Percentiles rank a stretch among this genome's conserved stretches.
Conservation (phyloP, 2,888 invertebrate genomes). For the Ctenicera cuprea region DNA sequence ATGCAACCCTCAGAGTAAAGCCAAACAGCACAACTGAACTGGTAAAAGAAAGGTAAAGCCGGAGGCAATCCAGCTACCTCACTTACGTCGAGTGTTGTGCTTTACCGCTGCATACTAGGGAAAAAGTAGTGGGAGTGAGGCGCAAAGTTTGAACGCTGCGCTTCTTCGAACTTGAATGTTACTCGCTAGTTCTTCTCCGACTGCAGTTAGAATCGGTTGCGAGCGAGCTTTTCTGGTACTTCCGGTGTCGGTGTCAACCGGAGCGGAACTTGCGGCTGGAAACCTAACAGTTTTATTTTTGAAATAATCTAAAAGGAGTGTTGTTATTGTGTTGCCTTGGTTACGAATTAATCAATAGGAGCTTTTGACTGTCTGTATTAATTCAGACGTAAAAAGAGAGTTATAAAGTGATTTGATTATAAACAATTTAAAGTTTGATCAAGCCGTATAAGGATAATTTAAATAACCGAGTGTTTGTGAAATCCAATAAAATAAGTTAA, state of each 20-base stretch:
- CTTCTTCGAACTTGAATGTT: conserved; percentile 47
- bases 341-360: conserved; percentile 42
- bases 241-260: conserved; percentile 44
- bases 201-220: conserved; percentile 25
- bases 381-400: too few species aligned
- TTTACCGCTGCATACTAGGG: conserved; percentile 47
- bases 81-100: conserved; percentile 47
- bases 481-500: too few species aligned
- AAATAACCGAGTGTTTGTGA: too few species aligned
- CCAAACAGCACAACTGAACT: conserved; percentile 7
- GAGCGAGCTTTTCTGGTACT: conserved; percentile 31
- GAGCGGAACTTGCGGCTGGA: conserved; percentile 41
- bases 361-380: neutral
- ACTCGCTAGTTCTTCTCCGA: conserved; percentile 43
- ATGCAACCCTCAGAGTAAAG: conserved; percentile 39
- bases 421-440: too few species aligned
- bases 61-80: conserved; percentile 45
- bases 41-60: conserved; percentile 32
- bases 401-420: too few species aligned
- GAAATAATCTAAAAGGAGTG: conserved; percentile 29
- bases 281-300: conserved; percentile 19
- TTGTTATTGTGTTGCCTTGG: conserved; percentile 52
- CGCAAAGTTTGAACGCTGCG: conserved; percentile 48
- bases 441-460: too few species aligned
- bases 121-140: conserved; percentile 49